These are phyloP conservation scores for Muscicapa comitata DNA, from an alignment of 2,797 vertebrate species.

Conservation along the genomic window DNA sequence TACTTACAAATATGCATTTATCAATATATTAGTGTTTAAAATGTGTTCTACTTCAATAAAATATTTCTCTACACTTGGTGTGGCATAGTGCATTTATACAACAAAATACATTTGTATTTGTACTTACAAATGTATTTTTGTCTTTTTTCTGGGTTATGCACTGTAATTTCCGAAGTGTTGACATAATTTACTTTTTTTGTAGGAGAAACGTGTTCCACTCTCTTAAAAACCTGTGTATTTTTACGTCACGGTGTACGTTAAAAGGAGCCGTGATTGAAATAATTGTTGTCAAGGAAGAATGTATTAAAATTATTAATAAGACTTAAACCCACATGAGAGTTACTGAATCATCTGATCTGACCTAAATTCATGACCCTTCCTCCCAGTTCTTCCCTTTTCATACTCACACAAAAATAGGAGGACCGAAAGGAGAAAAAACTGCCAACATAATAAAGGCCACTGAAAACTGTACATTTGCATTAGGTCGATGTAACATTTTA, in stretches of 20 bases:
- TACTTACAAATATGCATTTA: not conserved
- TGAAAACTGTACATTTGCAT: conserved; percentile 34
- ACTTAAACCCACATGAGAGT: conserved; percentile 53
- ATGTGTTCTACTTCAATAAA: not conserved
- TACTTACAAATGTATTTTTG: not conserved
- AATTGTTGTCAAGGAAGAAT: conserved; percentile 34
- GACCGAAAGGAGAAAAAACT: not conserved
- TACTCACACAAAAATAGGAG: conserved; percentile 5
- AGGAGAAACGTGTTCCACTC: not conserved
- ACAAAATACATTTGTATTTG: not conserved
- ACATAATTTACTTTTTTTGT: not conserved
- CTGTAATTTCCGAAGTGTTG: not conserved
- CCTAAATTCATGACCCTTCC: conserved; percentile 69
- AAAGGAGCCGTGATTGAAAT: conserved; percentile 50
- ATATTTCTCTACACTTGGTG: not conserved
- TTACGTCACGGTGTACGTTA: not conserved
- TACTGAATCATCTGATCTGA: conserved; percentile 60
- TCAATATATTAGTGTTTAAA: not conserved
- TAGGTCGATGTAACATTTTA: conserved; percentile 37
- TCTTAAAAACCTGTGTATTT: not conserved
- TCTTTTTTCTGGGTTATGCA: not conserved
- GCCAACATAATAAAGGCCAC: conserved; percentile 8
- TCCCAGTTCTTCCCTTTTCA: conserved; percentile 22
- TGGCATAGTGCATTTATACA: not conserved
- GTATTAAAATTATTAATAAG: conserved; percentile 70